Conservation (phyloP, 2,888 invertebrate species). For the Lobophora halterata region DNA sequence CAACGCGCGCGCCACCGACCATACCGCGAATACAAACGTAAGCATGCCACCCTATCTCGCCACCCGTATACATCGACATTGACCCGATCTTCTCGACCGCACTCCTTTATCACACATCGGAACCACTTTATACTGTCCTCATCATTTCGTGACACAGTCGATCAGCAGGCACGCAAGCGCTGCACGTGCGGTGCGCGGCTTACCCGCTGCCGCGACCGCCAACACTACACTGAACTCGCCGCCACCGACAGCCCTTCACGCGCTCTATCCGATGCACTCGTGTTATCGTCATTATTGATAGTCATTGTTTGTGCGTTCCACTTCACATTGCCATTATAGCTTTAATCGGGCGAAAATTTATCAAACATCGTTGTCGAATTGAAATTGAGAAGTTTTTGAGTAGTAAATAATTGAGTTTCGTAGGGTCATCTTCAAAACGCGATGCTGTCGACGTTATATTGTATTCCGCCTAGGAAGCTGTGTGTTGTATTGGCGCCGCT, state of each 20-base stretch:
- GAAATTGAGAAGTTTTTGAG: slow-evolving; percentile 33
- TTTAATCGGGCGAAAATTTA: slow-evolving; percentile 37
- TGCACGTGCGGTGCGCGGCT: slow-evolving; percentile 45
- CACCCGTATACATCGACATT: slow-evolving; percentile 50
- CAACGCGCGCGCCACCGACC: slow-evolving; percentile 83
- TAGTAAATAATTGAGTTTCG: slow-evolving; percentile 21
- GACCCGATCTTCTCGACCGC: slow-evolving; percentile 53
- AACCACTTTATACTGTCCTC: slow-evolving; percentile 48
- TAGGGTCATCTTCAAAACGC: slow-evolving; percentile 6
- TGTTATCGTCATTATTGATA: slow-evolving; percentile 68
- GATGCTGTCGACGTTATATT: slow-evolving; percentile 1
- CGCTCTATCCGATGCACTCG: slow-evolving; percentile 54
- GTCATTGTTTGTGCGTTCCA: slow-evolving; percentile 47
- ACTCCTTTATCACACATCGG: slow-evolving; percentile 53
- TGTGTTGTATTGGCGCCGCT: slow-evolving; percentile 13
- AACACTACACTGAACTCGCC: slow-evolving; percentile 58
- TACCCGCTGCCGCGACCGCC: slow-evolving; percentile 63
- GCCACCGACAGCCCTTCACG: slow-evolving; percentile 43
- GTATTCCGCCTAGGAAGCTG: slow-evolving; percentile 10
- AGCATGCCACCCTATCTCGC: slow-evolving; percentile 75
- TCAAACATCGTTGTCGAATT: slow-evolving; percentile 33
- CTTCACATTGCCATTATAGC: slow-evolving; percentile 37
- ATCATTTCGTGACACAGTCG: slow-evolving; percentile 39
- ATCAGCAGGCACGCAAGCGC: slow-evolving; percentile 53
- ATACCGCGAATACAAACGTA: slow-evolving; percentile 82